Evolutionary conservation across 1,140 invertebrate species (phyloP).

Genomic region (Drepana arcuata): DNA sequence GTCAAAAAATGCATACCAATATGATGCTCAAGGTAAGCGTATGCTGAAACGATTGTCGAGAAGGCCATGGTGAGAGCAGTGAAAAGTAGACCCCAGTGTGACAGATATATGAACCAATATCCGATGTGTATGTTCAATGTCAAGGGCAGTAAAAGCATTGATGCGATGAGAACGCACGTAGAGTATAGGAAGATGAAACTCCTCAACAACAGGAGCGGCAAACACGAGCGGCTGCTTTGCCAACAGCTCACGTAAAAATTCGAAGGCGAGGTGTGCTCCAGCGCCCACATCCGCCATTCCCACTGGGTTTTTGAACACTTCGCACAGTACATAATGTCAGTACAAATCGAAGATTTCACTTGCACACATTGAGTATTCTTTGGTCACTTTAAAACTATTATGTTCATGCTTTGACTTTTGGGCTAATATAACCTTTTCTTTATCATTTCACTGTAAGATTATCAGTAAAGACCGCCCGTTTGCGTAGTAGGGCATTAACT

Average conservation of each 20-base stretch:
- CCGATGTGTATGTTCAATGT: conserved; percentile 16
- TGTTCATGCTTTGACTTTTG: no score
- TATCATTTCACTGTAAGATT: conserved; percentile 1
- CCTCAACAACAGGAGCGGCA: conserved; percentile 20
- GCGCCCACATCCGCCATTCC: conserved; percentile 20
- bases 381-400: no score
- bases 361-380: conserved; percentile 7
- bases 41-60: conserved; percentile 55
- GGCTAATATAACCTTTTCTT: conserved; percentile 8
- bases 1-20: conserved; percentile 26
- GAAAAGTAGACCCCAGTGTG: conserved; percentile 75
- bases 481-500: conserved; percentile 15
- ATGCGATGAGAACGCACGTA: conserved; percentile 16
- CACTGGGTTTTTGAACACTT: conserved; percentile 17
- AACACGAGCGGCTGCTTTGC: conserved; percentile 24
- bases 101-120: conserved; percentile 78
- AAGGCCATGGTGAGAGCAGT: conserved; percentile 57
- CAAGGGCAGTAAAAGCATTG: conserved; percentile 13
- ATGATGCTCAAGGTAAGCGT: conserved; percentile 40
- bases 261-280: conserved; percentile 22
- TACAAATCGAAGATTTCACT: not conserved
- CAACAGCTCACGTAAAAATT: conserved; percentile 37
- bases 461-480: conserved; percentile 9
- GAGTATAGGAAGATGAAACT: conserved; percentile 24
- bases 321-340: conserved; percentile 12